A percentile compares a stretch with the other conserved stretches of the same genome.
Conservation (phyloP, 2,113 vertebrate species). For the Microtus ochrogaster region DNA sequence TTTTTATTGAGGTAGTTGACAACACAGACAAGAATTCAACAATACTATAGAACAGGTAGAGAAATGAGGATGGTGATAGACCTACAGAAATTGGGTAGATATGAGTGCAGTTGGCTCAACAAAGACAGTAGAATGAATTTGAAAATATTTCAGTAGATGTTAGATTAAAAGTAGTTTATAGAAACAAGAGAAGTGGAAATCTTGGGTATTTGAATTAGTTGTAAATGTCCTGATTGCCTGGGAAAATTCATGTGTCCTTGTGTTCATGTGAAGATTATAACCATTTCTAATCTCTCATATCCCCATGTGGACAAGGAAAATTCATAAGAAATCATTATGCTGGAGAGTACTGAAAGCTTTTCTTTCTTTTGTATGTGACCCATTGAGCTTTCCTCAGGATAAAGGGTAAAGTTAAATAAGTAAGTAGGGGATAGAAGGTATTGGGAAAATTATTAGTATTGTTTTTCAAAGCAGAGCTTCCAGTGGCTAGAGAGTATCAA, state of each 20-base stretch:
- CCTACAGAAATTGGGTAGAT: neutral
- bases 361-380: slow-evolving; percentile 27
- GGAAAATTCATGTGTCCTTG: neutral
- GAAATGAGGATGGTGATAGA: slow-evolving; percentile 4
- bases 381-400: neutral
- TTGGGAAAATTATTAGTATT: slow-evolving; percentile 34
- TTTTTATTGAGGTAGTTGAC: neutral
- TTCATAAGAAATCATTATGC: slow-evolving; percentile 25
- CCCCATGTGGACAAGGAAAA: neutral
- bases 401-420: slow-evolving; percentile 10
- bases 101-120: neutral
- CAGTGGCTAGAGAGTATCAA: neutral
- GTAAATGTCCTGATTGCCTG: neutral
- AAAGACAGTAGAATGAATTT: slow-evolving; percentile 23
- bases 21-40: neutral
- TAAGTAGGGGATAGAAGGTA: neutral
- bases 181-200: slow-evolving; percentile 24
- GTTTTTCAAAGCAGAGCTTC: slow-evolving; percentile 57
- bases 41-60: neutral
- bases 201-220: neutral
- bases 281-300: neutral
- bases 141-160: slow-evolving; percentile 40
- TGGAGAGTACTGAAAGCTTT: slow-evolving; percentile 11
- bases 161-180: slow-evolving; percentile 38
- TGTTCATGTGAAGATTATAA: slow-evolving; percentile 35